Base-by-base conservation (phyloP, 2,797 vertebrate species). In the Valencia hispanica region DNA sequence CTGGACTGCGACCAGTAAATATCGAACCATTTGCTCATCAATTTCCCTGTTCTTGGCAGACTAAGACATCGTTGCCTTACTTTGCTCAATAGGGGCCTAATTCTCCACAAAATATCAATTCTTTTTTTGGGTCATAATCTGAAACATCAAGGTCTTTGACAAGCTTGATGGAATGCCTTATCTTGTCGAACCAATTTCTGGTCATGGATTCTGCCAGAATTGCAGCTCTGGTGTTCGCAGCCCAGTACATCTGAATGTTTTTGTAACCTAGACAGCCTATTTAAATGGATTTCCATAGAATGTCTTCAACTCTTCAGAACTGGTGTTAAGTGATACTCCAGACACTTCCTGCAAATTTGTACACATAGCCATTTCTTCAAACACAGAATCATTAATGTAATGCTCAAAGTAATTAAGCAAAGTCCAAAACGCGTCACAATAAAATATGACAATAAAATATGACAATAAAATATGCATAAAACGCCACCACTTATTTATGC, bases 21-120 rank as follows among this genome's bases (percentile, higher is more conserved):
- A 47, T n/a, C n/a, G 76, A 27, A 83, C 65, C 4, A 88, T 89
- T 75, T 84, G 80, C 59, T 86, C 66, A 61, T 89, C 53, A 63
- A 66, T 76, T 83, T 77, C 25, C 11, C 50, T 59, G 66, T 11
- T 53, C 61, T 84, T n/a, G n/a, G n/a, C n/a, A n/a, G n/a, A n/a
- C n/a, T n/a, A n/a, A n/a, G n/a, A n/a, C n/a, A n/a, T n/a, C n/a
- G n/a, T n/a, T n/a, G n/a, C n/a, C n/a, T n/a, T n/a, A n/a, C n/a
- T n/a, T n/a, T n/a, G n/a, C n/a, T n/a, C n/a, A n/a, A n/a, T n/a
- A n/a, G n/a, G n/a, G n/a, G n/a, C n/a, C n/a, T n/a, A n/a, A n/a
- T n/a, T n/a, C n/a, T n/a, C n/a, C n/a, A n/a, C n/a, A n/a, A n/a
- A n/a, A n/a, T n/a, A n/a, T n/a, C n/a, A n/a, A n/a, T n/a, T n/a